These are phyloP conservation scores for Dicyrtoma fusca DNA, from an alignment of 2,888 invertebrate genomes.

Conservation along the genomic window DNA sequence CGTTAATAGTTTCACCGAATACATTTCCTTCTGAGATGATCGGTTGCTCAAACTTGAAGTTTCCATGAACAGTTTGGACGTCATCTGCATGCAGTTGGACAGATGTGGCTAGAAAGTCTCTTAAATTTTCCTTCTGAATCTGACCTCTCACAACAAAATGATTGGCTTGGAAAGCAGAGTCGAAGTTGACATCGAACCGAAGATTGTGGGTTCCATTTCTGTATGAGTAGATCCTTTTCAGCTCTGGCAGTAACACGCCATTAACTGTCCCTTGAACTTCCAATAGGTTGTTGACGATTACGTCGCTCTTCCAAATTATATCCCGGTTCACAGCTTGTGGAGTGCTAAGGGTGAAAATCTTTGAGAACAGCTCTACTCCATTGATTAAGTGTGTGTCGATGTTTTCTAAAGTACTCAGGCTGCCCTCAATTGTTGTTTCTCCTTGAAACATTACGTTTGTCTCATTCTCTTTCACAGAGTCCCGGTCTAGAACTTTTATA, in stretches of 20 bases:
- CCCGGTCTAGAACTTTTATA: conserved; percentile 34
- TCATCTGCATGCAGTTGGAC: neutral
- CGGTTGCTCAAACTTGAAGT: conserved; percentile 26
- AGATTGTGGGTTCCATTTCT: conserved; percentile 36
- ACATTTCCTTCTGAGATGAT: conserved; percentile 27
- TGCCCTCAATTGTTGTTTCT: conserved; percentile 28
- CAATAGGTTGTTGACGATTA: conserved; percentile 13
- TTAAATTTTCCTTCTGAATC: conserved; percentile 24
- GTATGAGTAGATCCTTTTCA: conserved; percentile 35
- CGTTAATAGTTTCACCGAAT: conserved; percentile 30
- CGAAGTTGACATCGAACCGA: conserved; percentile 21
- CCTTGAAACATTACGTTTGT: conserved; percentile 34
- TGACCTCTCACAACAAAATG: conserved; percentile 27
- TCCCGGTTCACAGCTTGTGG: conserved; percentile 32
- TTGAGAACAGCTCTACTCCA: conserved; percentile 22
- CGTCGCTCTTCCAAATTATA: conserved; percentile 14
- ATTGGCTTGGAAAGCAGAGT: conserved; percentile 10
- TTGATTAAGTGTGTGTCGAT: conserved; percentile 35
- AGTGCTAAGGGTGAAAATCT: conserved; percentile 36
- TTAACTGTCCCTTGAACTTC: conserved; percentile 26
- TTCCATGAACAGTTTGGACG: neutral
- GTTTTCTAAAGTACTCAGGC: conserved; percentile 13
- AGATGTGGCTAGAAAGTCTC: conserved; percentile 11
- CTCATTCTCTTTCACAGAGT: conserved; percentile 40
- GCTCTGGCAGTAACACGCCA: conserved; percentile 21